These are phyloP conservation scores for Adelges cooleyi DNA, from an alignment of 1,140 invertebrate species.

Conservation along the genomic window DNA sequence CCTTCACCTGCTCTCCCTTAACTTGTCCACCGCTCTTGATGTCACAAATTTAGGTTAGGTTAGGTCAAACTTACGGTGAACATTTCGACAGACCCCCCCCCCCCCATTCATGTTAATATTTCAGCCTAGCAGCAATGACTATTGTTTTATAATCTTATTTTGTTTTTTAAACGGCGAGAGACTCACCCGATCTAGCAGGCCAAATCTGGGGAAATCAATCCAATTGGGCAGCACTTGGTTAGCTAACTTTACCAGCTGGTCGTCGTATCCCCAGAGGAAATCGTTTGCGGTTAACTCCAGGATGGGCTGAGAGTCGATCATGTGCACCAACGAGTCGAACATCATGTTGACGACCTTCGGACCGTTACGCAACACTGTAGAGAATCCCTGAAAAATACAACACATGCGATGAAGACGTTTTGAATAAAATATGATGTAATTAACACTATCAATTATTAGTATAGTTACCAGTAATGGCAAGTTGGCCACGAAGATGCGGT, in stretches of 20 bases:
- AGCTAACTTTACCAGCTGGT: conserved; percentile 56
- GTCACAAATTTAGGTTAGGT: too few species aligned
- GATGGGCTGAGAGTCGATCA: conserved; percentile 54
- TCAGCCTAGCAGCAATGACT: too few species aligned
- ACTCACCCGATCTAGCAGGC: conserved; percentile 68
- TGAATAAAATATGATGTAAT: too few species aligned
- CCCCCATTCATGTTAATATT: too few species aligned
- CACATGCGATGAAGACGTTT: too few species aligned
- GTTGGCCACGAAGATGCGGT: conserved; percentile 60
- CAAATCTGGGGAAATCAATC: conserved; percentile 62
- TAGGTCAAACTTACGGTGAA: too few species aligned
- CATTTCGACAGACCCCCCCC: too few species aligned
- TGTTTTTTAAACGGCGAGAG: too few species aligned
- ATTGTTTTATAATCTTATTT: too few species aligned
- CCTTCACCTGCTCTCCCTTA: too few species aligned
- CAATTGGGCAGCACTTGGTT: conserved; percentile 55
- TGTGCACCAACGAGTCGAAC: conserved; percentile 48
- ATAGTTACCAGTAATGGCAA: conserved; percentile 57
- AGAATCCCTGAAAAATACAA: conserved; percentile 44
- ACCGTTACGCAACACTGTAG: conserved; percentile 45
- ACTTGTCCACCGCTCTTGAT: too few species aligned
- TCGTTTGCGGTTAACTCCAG: conserved; percentile 56
- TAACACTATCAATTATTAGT: too few species aligned
- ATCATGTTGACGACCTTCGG: conserved; percentile 50
- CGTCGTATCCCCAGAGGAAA: conserved; percentile 76